These are phyloP conservation scores for Brachypalpus laphriformis DNA, from an alignment of 2,888 invertebrate species.

Conservation along the genomic window DNA sequence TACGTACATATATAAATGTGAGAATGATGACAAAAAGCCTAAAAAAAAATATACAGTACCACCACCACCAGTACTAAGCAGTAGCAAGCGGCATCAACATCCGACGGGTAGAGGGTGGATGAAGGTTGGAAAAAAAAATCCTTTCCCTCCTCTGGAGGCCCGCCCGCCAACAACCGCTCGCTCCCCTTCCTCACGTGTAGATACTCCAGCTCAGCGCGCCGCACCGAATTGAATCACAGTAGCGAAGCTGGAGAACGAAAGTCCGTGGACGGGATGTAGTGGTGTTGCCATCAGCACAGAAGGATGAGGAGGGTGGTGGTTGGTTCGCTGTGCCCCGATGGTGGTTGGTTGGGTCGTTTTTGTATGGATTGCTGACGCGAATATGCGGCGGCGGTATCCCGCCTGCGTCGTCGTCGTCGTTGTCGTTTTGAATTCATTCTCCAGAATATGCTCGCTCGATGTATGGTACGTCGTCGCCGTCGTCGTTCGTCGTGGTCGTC, in stretches of 20 bases:
- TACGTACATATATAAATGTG: slow-evolving; percentile 52
- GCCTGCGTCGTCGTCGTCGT: slow-evolving; percentile 67
- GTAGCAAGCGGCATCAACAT: slow-evolving; percentile 56
- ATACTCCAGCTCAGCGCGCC: slow-evolving; percentile 51
- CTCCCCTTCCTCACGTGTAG: slow-evolving; percentile 55
- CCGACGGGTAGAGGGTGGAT: not conserved
- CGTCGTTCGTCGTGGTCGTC: slow-evolving; percentile 24
- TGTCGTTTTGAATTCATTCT: slow-evolving; percentile 60
- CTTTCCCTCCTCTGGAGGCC: slow-evolving; percentile 64
- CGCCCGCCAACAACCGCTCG: slow-evolving; percentile 64
- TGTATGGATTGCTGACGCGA: slow-evolving; percentile 72
- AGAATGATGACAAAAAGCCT: slow-evolving; percentile 73
- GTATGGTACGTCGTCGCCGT: slow-evolving; percentile 46
- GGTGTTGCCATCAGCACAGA: slow-evolving; percentile 38
- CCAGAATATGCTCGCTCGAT: slow-evolving; percentile 58
- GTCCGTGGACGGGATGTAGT: slow-evolving; percentile 66
- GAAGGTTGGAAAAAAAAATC: slow-evolving; percentile 50
- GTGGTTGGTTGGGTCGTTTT: slow-evolving; percentile 71
- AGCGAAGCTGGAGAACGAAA: slow-evolving; percentile 70
- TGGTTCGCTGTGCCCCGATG: slow-evolving; percentile 55
- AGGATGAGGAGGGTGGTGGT: slow-evolving; percentile 31
- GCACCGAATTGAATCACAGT: slow-evolving; percentile 71
- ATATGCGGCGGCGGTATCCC: slow-evolving; percentile 74
- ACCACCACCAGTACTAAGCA: slow-evolving; percentile 71
- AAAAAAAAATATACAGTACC: slow-evolving; percentile 67